phyloP scores from a whole-genome alignment of 1,140 invertebrate species.

The Cotesia glomerata region DNA sequence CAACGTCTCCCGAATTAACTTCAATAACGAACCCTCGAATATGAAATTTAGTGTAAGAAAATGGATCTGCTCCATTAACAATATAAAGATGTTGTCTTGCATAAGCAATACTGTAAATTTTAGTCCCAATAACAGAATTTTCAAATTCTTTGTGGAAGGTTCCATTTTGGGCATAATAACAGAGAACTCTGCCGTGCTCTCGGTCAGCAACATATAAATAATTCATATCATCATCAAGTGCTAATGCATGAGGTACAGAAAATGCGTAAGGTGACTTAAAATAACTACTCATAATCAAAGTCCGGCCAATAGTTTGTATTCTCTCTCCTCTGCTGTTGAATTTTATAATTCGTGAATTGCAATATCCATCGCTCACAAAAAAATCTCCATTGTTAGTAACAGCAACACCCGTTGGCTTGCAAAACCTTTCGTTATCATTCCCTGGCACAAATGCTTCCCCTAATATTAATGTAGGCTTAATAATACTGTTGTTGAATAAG shows the following conservation, averaged over 20 bases:
- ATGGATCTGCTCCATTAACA: constrained; percentile 49
- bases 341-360: constrained; percentile 89
- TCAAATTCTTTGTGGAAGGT: constrained; percentile 68
- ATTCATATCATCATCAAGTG: constrained; percentile 76
- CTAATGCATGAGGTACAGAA: constrained; percentile 81
- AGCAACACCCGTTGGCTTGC: constrained; percentile 92
- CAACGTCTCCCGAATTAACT: constrained; percentile 65
- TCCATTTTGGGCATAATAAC: constrained; percentile 73
- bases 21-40: constrained; percentile 75
- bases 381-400: constrained; percentile 83
- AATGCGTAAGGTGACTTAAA: constrained; percentile 68
- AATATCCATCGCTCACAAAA: constrained; percentile 95
- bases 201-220: constrained; percentile 88
- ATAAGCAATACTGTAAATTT: constrained; percentile 76
- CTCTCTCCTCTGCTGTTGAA: constrained; percentile 75
- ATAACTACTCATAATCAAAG: constrained; percentile 46
- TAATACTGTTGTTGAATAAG: constrained; percentile 42
- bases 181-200: constrained; percentile 87
- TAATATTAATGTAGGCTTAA: constrained; percentile 51
- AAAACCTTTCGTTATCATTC: constrained; percentile 80
- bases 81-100: constrained; percentile 61
- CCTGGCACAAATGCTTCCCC: constrained; percentile 75
- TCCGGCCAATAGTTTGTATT: constrained; percentile 71
- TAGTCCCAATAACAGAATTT: constrained; percentile 68
- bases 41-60: constrained; percentile 33